phyloP scores from a whole-genome alignment of 1,140 invertebrate species.

The Odontomachus brunneus region DNA sequence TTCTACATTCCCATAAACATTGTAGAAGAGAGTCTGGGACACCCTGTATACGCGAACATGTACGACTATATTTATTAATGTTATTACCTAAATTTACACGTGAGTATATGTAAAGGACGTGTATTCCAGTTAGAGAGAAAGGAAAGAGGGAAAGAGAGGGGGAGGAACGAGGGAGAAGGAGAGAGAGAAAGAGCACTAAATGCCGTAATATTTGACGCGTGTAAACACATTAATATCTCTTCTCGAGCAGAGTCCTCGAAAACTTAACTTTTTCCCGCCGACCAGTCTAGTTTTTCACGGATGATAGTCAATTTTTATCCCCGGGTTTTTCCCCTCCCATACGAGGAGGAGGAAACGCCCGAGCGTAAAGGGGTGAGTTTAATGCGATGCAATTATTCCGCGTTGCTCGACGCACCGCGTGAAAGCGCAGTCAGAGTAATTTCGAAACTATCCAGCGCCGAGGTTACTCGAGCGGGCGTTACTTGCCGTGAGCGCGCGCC shows the following conservation, averaged over 20 bases:
- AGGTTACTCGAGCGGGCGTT: slow-evolving; percentile 71
- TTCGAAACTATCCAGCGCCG: slow-evolving; percentile 67
- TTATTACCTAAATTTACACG: neutral
- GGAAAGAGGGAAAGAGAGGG: too few species aligned
- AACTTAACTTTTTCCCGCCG: slow-evolving; percentile 16
- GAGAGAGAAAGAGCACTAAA: neutral
- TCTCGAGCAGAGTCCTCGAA: neutral
- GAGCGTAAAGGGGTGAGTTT: slow-evolving; percentile 29
- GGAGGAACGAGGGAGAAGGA: too few species aligned
- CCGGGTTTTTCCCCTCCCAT: neutral
- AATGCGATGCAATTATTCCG: slow-evolving; percentile 46
- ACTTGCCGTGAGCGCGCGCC: slow-evolving; percentile 22
- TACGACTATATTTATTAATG: slow-evolving; percentile 2
- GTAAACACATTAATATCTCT: neutral
- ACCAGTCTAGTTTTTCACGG: slow-evolving; percentile 8
- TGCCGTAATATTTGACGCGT: neutral
- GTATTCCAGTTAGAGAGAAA: neutral
- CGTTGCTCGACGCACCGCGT: slow-evolving; percentile 50
- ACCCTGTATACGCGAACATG: too few species aligned
- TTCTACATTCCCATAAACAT: too few species aligned
- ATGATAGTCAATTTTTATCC: slow-evolving; percentile 36
- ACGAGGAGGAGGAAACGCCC: neutral
- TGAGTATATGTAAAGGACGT: too few species aligned
- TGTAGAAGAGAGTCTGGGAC: too few species aligned
- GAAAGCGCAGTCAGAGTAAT: slow-evolving; percentile 65